Base-by-base conservation (phyloP, 2,113 vertebrate species). In the Pseudolaguvia tuberculata region DNA sequence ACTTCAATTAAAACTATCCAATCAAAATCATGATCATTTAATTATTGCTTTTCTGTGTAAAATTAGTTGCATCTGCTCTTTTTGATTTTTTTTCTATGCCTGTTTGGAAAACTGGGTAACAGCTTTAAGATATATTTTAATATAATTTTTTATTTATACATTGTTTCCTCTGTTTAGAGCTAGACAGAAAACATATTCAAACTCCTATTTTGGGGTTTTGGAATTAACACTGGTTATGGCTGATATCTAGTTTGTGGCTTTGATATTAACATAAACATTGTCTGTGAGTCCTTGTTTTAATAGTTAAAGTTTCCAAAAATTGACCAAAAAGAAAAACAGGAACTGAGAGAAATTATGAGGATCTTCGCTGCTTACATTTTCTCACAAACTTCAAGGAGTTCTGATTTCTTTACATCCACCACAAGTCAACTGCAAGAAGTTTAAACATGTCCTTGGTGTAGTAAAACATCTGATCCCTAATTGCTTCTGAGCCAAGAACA, bases 371-470 rank as follows among this genome's bases (percentile, higher is more conserved):
- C 77, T 69, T 69, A 61, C 63, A 51, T 59, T 78, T 78, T 78
- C 77, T 73, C 61, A 78, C 62, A 68, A 68, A 59, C 72, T 78
- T 78, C 71, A 78, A 69, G 77, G 55, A 69, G 77, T 73, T 73
- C 47, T 73, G 65, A 66, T 73, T 73, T 67, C 53, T 55, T 53
- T 78, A 67, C 63, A 78, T 78, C 65, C 39, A 78, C 77, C 77
- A 59, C 77, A 78, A 78, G 70, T 73, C 71, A 69, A 73, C 53
- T 68, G 55, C 57, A 69, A 68, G 65, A 62, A 69, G 55, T 69
- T 61, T 61, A 68, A 73, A 73, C 78, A 79, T 66, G 45, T 76
- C 61, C 52, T 72, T 67, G 68, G 62, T 75, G 23, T 21, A 72
- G 35, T 53, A 62, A 76, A 79, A 35, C 63, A 74, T 72, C 68